A percentile compares a stretch with the other conserved stretches of the same genome.
phyloP scores from a whole-genome alignment of 2,888 invertebrate genomes.

The Rotaria socialis region DNA sequence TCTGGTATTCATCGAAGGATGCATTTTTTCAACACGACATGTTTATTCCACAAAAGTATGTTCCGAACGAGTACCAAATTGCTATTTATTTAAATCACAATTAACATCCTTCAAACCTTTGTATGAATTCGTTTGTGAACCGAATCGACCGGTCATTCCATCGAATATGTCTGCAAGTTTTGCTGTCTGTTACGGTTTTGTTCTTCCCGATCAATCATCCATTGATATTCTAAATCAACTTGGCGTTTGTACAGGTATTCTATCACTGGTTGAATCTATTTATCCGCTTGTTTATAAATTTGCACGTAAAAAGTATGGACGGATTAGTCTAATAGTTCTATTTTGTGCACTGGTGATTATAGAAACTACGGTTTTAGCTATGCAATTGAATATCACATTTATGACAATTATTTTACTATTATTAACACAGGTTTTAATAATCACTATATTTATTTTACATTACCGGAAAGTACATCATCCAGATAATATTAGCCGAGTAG shows the following conservation, averaged over 20 bases:
- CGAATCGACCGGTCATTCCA: not conserved
- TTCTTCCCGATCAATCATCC: not conserved
- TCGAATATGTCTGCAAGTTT: not conserved
- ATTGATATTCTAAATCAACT: not conserved
- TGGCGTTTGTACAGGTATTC: not conserved
- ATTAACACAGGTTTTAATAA: not conserved
- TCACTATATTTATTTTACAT: not conserved
- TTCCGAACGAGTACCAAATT: not conserved
- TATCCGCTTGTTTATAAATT: not conserved
- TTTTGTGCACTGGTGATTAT: not conserved
- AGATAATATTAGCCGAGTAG: not conserved
- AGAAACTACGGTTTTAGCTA: not conserved
- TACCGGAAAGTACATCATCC: not conserved
- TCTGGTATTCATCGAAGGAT: not conserved
- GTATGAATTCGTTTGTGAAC: not conserved
- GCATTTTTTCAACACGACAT: not conserved
- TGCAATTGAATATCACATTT: not conserved
- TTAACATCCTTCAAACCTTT: not conserved
- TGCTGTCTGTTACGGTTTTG: not conserved
- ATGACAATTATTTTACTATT: not conserved
- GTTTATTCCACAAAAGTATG: not conserved
- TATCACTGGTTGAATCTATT: not conserved
- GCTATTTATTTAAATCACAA: not conserved
- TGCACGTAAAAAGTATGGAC: not conserved
- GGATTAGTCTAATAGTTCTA: not conserved